Base-by-base conservation (phyloP, 2,797 vertebrate species). In the Chaetodon trifasciatus region DNA sequence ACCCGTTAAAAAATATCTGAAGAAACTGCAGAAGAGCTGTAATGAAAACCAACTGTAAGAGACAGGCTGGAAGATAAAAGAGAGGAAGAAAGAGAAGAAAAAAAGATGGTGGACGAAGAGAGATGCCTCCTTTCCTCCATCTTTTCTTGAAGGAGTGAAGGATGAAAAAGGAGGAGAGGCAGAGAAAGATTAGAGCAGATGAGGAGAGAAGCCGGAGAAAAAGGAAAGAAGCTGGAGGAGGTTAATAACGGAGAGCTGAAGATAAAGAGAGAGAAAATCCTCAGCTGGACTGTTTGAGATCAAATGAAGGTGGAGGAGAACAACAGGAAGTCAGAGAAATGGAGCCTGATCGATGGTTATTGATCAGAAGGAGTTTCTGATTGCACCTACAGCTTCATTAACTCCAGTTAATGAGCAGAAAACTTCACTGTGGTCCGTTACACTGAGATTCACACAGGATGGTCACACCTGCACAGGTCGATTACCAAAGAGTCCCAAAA, bases 291-390 rank as follows among this genome's bases (percentile, higher is more conserved):
- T 32, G 28, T 32, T 32, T 32, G 28, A 16, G 39, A 58, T 19
- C 21, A 58, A 78, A 58, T 55, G 7, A 37, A 6, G 8, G 62
- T 42, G 44, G 1, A 24, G 24, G 8, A 55, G 3, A 50, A 15
- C 0, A 3, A 32, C 28, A 32, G 28, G 28, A 32, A 32, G 28
- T 32, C 28, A 40, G 47, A 46, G 62, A 55, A 16, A 5, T 0
- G 1, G 12, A 17, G 15, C 19, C 9, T 0, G 39, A 55, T 61
- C 24, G 11, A 67, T 61, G 42, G 28, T 39, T 63, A 50, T 50
- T 77, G 69, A 69, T 15, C 23, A 68, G 49, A 47, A 53, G 24
- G 16, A 2, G 39, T 62, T 49, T 72, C 40, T 60, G 19, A 56
- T 49, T 32, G 4, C 0, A 49, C n/a, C 32, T 11, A 19, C 44